Evolutionary conservation across 2,888 invertebrate genomes (phyloP), one percentile per base, ranked within the genome.

Genomic region (Cataglyphis albicans): DNA sequence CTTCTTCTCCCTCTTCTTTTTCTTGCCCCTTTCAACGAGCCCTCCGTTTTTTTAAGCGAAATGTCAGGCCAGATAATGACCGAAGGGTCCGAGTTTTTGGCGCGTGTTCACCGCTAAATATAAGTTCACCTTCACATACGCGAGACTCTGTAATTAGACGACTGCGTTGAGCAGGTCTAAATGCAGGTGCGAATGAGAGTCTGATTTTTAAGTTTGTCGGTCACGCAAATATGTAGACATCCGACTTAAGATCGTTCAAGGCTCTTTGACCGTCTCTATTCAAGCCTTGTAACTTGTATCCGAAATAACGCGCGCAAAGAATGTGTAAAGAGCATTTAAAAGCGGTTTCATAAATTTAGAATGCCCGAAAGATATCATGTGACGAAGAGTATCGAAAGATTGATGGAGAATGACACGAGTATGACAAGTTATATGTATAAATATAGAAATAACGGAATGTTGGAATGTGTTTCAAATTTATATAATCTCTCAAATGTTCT

Each of bases 21-120:
- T 29, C 15, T 29, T 7, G n/a, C 61, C n/a, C 25, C 25, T 64
- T 35, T 18, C 38, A 25, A 6, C 48, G n/a, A 1, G 10, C 25
- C 5, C 25, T 1, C 59, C 2, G 29, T 6, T 12, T 76, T 67
- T 76, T 41, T 38, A 67, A 65, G n/a, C 41, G 15, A 76, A 65
- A 41, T 57, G 65, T 41, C 67, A n/a, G 76, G 65, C 29, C 55
- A n/a, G 76, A 25, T 67, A 76, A 57, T 76, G 76, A 67, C 55
- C 29, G 29, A 76, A n/a, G 52, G 55, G n/a, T 15, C 55, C 29
- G 25, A 9, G 41, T 29, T 67, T 29, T 29, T 10, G 55, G 25
- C 29, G 38, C 29, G 3, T 12, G 57, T 65, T 67, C 55, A 29
- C 29, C 38, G 76, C 29, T 57, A 38, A 67, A 67, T 15, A n/a